phyloP scores from a whole-genome alignment of 2,797 vertebrate species.

The Agapornis canus region DNA sequence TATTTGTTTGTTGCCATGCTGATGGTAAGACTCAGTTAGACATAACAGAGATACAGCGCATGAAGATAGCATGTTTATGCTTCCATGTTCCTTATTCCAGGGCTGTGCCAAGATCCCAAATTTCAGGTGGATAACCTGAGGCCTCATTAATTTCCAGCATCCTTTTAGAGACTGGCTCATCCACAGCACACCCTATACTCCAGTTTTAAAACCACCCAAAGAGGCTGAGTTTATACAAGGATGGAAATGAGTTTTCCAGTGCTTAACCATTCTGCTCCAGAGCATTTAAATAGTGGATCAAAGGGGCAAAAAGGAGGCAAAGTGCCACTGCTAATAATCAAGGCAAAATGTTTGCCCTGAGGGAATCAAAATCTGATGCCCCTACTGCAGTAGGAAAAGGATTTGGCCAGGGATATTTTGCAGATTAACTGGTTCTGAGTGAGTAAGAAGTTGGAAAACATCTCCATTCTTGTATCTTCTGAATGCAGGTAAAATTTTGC shows the following conservation, averaged over 20 bases:
- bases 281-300: background rate
- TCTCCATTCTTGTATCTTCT: background rate
- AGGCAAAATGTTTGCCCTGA: background rate
- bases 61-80: background rate
- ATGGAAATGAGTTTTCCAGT: background rate
- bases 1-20: background rate
- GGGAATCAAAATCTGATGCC: background rate
- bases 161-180: background rate
- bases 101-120: background rate
- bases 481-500: background rate
- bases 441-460: background rate
- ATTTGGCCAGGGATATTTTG: background rate
- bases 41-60: background rate
- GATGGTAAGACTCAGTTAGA: background rate
- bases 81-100: background rate
- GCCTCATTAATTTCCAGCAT: background rate
- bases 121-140: background rate
- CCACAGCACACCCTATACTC: background rate
- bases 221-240: background rate
- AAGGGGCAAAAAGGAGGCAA: background rate
- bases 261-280: background rate
- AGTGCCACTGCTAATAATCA: background rate
- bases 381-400: background rate
- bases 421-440: background rate
- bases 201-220: background rate